Conservation (phyloP, 2,113 vertebrate genomes). For the Anoplopoma fimbria region DNA sequence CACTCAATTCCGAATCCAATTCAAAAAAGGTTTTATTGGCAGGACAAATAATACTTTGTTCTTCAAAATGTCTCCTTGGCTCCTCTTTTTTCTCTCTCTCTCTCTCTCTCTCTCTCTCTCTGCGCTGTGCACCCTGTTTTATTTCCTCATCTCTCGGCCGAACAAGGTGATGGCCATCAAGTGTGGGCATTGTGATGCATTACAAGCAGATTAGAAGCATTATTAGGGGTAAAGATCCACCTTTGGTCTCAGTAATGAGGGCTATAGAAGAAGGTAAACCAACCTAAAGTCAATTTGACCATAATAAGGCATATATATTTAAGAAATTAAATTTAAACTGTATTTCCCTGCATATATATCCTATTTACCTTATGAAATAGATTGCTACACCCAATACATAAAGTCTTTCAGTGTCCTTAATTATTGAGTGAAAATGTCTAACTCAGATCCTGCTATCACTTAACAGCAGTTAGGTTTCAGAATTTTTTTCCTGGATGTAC, state of each 20-base stretch:
- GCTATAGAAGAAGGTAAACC: neutral
- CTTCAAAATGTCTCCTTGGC: constrained; percentile 59
- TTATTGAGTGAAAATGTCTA: neutral
- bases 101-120: constrained; percentile 20
- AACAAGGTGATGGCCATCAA: constrained; percentile 40
- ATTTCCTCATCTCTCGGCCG: constrained; percentile 25
- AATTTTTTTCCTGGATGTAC: neutral
- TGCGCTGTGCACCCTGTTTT: constrained; percentile 17
- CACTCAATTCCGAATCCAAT: constrained; percentile 70
- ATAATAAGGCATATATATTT: neutral
- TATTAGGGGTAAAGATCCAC: constrained; percentile 43
- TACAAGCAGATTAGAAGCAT: constrained; percentile 40
- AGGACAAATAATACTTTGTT: constrained; percentile 70
- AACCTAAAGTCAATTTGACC: neutral
- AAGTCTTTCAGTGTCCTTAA: neutral
- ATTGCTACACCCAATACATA: neutral
- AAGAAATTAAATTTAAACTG: neutral
- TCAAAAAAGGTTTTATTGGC: constrained; percentile 69
- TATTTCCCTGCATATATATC: neutral
- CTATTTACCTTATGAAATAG: neutral
- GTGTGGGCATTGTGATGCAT: constrained; percentile 50
- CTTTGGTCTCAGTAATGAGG: constrained; percentile 17
- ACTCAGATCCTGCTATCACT: neutral
- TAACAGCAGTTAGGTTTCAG: neutral
- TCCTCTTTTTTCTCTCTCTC: constrained; percentile 15